These are phyloP conservation scores for Ormyrus labotus DNA, from an alignment of 2,888 invertebrate genomes.

Conservation along the genomic window DNA sequence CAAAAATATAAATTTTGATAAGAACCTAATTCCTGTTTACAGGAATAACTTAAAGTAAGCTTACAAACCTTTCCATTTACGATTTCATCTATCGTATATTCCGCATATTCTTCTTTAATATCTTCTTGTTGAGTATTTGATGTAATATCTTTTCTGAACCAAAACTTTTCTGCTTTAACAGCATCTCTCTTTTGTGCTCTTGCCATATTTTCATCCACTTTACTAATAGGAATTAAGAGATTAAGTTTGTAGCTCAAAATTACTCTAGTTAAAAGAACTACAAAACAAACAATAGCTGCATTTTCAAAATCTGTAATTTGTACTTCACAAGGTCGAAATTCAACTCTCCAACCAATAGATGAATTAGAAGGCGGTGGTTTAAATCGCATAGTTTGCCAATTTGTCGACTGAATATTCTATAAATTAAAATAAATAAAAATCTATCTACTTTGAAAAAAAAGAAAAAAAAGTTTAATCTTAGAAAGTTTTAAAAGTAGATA, in stretches of 20 bases:
- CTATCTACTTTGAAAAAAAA: neutral
- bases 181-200: conserved; percentile 95
- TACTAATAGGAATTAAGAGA: conserved; percentile 97
- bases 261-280: conserved; percentile 96
- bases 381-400: conserved; percentile 99
- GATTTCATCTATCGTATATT: conserved; percentile 96
- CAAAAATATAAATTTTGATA: conserved; percentile 54
- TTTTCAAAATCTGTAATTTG: conserved; percentile 99
- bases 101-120: conserved; percentile 79
- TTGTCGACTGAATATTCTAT: conserved; percentile 98
- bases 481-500: conserved; percentile 1
- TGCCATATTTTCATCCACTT: conserved; percentile 98
- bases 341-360: conserved; percentile 98
- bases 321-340: conserved; percentile 98
- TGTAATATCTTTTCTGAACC: conserved; percentile 91
- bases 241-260: conserved; percentile 97
- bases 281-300: conserved; percentile 98
- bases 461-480: neutral
- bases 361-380: conserved; percentile 98
- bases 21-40: neutral
- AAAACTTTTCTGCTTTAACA: conserved; percentile 89
- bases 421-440: conserved; percentile 57
- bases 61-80: conserved; percentile 88
- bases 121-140: conserved; percentile 76
- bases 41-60: neutral